Evolutionary conservation across 2,797 vertebrate species (phyloP), one percentile per base, ranked within the genome.

Genomic region (Pseudomugil gertrudae): DNA sequence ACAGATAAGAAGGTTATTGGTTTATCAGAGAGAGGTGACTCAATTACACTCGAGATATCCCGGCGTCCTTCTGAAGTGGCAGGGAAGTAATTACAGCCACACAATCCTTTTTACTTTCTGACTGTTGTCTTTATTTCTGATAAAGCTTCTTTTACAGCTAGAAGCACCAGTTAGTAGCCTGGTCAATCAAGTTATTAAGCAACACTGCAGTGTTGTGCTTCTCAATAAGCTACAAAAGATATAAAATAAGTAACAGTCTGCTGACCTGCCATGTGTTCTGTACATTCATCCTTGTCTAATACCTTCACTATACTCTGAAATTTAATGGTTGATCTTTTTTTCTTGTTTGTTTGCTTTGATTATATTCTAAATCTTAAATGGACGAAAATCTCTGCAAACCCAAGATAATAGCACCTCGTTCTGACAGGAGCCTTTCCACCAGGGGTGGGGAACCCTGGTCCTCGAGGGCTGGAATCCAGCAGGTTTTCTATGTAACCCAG

Each of bases 1-100:
- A 61, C 50, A 58, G 69, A 85, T 82, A 86, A 82, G 69, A 72
- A 66, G 73, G 79, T 81, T 79, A 83, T 68, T 81, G 60, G 78
- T 84, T 88, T 82, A 87, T 85, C 72, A 29, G 63, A 55, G 61
- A 74, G 56, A 56, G 47, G 57, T 72, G 59, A 86, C 74, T 84
- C 71, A 29, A 78, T 84, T 78, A 70, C 54, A 56, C 50, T 29
- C 78, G 55, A 78, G 72, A 72, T 69, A 83, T 63, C 69, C 55
- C 24, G 7, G 53, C 27, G 38, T 58, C 52, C 29, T 69, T 73
- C 52, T 50, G 62, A 47, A 61, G 71, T 79, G 60, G 57, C 4
- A 29, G 55, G 51, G 24, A 43, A 40, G 57, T 65, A 74, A 82
- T 81, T 76, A 81, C 65, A 4, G 21, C 67, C 55, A 84, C 30